Evolutionary conservation across 2,888 invertebrate genomes (phyloP).

Genomic region (Drosophila limbata): DNA sequence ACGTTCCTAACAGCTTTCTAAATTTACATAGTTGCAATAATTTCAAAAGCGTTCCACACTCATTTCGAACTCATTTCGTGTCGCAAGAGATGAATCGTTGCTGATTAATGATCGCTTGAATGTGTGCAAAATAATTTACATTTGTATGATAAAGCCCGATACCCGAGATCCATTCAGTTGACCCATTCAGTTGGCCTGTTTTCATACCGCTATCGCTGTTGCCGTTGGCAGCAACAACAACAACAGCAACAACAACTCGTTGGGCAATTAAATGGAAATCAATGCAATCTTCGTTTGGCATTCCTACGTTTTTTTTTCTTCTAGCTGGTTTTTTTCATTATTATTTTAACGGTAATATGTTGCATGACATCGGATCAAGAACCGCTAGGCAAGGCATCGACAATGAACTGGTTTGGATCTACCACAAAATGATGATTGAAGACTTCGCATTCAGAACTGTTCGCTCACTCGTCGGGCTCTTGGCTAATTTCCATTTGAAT

Average conservation of each 20-base stretch:
- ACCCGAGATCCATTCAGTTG: constrained; percentile 31
- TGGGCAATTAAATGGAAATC: constrained; percentile 72
- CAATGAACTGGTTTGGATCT: constrained; percentile 59
- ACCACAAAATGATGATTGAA: constrained; percentile 24
- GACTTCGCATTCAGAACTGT: constrained; percentile 23
- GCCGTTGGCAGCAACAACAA: constrained; percentile 16
- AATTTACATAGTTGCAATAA: constrained; percentile 81
- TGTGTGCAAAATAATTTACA: constrained; percentile 62
- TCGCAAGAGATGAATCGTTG: constrained; percentile 52
- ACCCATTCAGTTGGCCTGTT: constrained; percentile 68
- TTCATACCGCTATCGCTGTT: constrained; percentile 19
- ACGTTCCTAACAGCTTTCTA: constrained; percentile 77
- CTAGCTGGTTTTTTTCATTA: constrained; percentile 54
- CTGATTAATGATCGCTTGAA: constrained; percentile 49
- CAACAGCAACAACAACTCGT: constrained; percentile 31
- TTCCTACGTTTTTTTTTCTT: constrained; percentile 43
- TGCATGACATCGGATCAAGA: constrained; percentile 64
- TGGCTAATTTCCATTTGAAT: constrained; percentile 57
- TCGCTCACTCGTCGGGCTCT: neutral
- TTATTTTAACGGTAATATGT: constrained; percentile 78
- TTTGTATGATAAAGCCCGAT: constrained; percentile 35
- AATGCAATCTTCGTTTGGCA: constrained; percentile 67
- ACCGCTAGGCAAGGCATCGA: constrained; percentile 56
- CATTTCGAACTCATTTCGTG: constrained; percentile 64
- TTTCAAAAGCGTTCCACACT: constrained; percentile 48